Percentiles rank a stretch among this genome's conserved stretches.
Conservation (phyloP, 2,113 vertebrate species). For the Apodemus sylvaticus region DNA sequence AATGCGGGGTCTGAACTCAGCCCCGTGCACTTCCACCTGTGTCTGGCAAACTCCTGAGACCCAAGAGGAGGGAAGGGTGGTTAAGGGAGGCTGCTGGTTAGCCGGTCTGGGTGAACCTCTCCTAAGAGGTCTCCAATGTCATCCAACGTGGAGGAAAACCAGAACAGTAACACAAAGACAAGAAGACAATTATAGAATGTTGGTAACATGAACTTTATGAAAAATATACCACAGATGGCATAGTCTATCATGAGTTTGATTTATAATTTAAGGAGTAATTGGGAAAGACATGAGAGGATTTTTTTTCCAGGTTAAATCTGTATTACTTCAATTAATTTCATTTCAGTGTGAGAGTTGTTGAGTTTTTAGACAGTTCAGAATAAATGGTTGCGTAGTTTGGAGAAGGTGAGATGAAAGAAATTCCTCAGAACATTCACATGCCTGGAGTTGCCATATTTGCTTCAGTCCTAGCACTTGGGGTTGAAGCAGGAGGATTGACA, state of each 20-base stretch:
- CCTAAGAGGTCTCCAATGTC: not conserved
- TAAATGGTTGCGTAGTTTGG: conserved; percentile 12
- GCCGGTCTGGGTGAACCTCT: not conserved
- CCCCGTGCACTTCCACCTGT: not conserved
- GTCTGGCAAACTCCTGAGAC: not conserved
- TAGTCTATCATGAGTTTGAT: not conserved
- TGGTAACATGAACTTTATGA: not conserved
- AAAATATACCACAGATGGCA: not conserved
- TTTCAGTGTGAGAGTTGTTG: conserved; percentile 4
- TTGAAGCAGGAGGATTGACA: not conserved
- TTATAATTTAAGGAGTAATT: not conserved
- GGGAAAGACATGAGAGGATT: not conserved
- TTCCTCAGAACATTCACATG: conserved; percentile 1
- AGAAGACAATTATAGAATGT: not conserved
- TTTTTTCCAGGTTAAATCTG: not conserved
- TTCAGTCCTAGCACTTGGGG: not conserved
- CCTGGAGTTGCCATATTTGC: not conserved
- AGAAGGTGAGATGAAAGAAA: conserved; percentile 2
- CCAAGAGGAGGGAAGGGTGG: not conserved
- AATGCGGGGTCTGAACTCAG: not conserved
- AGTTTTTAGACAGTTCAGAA: conserved; percentile 35
- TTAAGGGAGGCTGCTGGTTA: not conserved
- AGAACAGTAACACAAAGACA: not conserved
- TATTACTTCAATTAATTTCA: conserved; percentile 3
- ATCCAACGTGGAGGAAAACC: not conserved